phyloP scores from a whole-genome alignment of 2,888 invertebrate species.

The Pheosia gnoma region DNA sequence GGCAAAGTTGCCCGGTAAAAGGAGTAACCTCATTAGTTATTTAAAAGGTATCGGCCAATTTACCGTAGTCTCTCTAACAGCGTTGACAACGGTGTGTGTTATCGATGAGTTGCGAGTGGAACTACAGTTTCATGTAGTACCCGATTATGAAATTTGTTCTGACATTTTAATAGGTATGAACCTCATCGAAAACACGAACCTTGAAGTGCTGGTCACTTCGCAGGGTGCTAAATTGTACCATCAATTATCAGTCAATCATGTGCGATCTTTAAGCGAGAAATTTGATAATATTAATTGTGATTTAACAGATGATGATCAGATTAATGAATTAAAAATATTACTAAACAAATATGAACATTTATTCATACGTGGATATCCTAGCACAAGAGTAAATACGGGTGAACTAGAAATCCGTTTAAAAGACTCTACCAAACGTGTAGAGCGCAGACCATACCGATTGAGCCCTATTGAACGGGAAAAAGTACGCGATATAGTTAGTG shows the following conservation, averaged over 20 bases:
- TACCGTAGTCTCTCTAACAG: constrained; percentile 21
- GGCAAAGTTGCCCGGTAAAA: constrained; percentile 30
- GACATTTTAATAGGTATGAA: constrained; percentile 30
- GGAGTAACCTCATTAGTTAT: constrained; percentile 19
- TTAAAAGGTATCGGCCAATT: constrained; percentile 34
- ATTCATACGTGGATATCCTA: constrained; percentile 35
- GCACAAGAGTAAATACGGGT: constrained; percentile 38
- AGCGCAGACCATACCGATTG: constrained; percentile 41
- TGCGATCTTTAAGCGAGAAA: constrained; percentile 13
- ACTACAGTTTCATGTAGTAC: constrained; percentile 31
- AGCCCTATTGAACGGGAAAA: constrained; percentile 40
- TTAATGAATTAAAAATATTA: constrained; percentile 20
- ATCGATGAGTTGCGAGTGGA: constrained; percentile 28
- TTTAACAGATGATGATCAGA: constrained; percentile 20
- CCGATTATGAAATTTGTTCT: constrained; percentile 24
- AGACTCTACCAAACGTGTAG: constrained; percentile 33
- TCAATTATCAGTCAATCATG: constrained; percentile 18
- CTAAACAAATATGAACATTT: constrained; percentile 34
- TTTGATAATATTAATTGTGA: constrained; percentile 34
- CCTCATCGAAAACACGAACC: constrained; percentile 20
- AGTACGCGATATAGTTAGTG: constrained; percentile 33
- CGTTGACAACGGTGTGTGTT: constrained; percentile 14
- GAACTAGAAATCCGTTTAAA: constrained; percentile 25
- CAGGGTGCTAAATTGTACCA: constrained; percentile 21
- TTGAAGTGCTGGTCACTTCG: constrained; percentile 22